phyloP scores from a whole-genome alignment of 2,888 invertebrate genomes.

The Spodoptera picta region DNA sequence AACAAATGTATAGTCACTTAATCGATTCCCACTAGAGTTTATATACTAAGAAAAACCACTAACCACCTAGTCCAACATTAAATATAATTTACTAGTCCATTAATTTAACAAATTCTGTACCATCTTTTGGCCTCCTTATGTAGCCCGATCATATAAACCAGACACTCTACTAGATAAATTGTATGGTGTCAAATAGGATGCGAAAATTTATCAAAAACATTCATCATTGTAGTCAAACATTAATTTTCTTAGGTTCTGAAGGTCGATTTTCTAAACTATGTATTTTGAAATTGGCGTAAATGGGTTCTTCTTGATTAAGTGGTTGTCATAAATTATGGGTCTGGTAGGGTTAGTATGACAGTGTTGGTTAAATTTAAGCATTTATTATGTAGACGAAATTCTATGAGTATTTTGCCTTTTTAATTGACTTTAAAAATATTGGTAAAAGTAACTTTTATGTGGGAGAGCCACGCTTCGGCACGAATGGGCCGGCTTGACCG shows the following conservation, averaged over 20 bases:
- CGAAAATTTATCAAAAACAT: conserved; percentile 30
- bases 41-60: no score
- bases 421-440: no score
- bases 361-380: no score
- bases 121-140: not conserved
- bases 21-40: no score
- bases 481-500: no score
- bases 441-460: no score
- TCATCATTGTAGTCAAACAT: conserved; percentile 17
- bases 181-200: conserved; percentile 22
- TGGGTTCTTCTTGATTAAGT: conserved; percentile 9
- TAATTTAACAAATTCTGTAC: conserved; percentile 13
- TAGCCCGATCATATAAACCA: conserved; percentile 7
- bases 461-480: no score
- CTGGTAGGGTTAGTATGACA: not conserved
- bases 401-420: no score
- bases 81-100: not conserved
- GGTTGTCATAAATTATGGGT: not conserved
- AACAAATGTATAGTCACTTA: no score
- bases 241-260: conserved; percentile 19
- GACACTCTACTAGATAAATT: conserved; percentile 29
- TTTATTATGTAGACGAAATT: no score
- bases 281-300: conserved; percentile 8
- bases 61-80: no score
- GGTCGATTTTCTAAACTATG: conserved; percentile 23